Base-by-base conservation (phyloP, 2,888 invertebrate genomes). In the Seira sanloemensis region DNA sequence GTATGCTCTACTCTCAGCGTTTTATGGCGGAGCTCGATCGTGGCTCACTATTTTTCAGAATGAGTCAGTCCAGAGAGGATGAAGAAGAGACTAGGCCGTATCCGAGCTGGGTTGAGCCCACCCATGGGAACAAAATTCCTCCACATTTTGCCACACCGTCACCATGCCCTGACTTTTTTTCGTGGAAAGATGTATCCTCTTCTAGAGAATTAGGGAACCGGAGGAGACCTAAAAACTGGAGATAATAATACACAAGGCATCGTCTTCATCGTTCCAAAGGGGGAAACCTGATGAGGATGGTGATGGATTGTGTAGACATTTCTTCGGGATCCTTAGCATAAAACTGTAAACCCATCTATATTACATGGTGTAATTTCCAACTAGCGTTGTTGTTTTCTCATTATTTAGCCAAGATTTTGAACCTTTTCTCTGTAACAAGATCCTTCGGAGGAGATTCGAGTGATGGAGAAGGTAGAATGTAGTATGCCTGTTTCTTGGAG, bases 111-210 rank as follows among this genome's bases (percentile, higher is more conserved):
- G 74, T 81, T 81, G 84, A 87, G 88, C 88, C 88, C 87, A 87
- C 88, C 88, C 87, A 86, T 88, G 88, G 88, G 86, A 88, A 87
- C n/a, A 83, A 87, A 88, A 87, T 88, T 86, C 88, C 80, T 67
- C n/a, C 74, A 69, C 80, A 69, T 2, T 23, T 7, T 21, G 19
- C 5, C 18, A 37, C 65, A 37, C 69, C 58, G 18, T 25, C 71
- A 69, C 21, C 18, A 7, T n/a, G 12, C 5, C 37, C 12, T 37
- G 37, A 37, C 37, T 4, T 7, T 7, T 7, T 7, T 37, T 37
- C 66, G 50, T 67, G 68, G 50, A 46, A 68, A 26, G 67, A 27
- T 23, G 21, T 74, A 66, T 73, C 65, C 74, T 80, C 67, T 69
- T 79, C 79, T 73, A n/a, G 27, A 73, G 66, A 79, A 73, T 37